Conservation (phyloP, 2,888 invertebrate genomes). For the Octodonta nipae region DNA sequence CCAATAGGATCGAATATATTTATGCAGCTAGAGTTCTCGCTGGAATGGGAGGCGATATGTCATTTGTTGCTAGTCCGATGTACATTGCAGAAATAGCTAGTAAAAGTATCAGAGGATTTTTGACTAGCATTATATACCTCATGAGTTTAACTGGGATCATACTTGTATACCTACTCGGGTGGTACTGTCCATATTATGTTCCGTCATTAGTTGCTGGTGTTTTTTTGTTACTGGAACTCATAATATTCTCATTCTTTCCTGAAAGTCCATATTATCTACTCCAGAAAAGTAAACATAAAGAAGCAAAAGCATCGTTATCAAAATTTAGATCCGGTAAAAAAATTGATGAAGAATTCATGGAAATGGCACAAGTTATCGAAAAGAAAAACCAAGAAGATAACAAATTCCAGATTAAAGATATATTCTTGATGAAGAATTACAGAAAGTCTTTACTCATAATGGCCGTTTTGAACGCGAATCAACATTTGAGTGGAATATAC, state of each 20-base stretch:
- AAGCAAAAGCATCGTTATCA: slow-evolving; percentile 24
- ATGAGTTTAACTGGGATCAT: slow-evolving; percentile 31
- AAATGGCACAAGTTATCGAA: slow-evolving; percentile 26
- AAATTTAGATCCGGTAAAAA: slow-evolving; percentile 20
- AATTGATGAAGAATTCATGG: slow-evolving; percentile 26
- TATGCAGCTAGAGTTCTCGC: slow-evolving; percentile 27
- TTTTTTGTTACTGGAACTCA: slow-evolving; percentile 24
- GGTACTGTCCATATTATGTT: slow-evolving; percentile 22
- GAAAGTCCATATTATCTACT: slow-evolving; percentile 31
- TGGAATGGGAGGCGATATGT: slow-evolving; percentile 30
- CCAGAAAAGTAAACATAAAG: slow-evolving; percentile 21
- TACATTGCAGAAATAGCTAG: slow-evolving; percentile 33
- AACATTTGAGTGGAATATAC: slow-evolving; percentile 32
- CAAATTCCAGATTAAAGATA: slow-evolving; percentile 16
- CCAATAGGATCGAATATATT: slow-evolving; percentile 19
- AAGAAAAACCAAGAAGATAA: slow-evolving; percentile 24
- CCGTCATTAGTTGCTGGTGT: slow-evolving; percentile 27
- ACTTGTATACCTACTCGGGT: slow-evolving; percentile 28
- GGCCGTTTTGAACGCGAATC: slow-evolving; percentile 29
- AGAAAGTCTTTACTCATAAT: slow-evolving; percentile 30
- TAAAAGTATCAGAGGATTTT: slow-evolving; percentile 29
- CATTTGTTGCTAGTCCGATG: slow-evolving; percentile 32
- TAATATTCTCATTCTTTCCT: slow-evolving; percentile 30
- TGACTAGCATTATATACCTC: slow-evolving; percentile 29
- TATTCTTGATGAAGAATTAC: slow-evolving; percentile 28